Conservation (phyloP, 2,113 vertebrate genomes). For the Cavia aperea region DNA sequence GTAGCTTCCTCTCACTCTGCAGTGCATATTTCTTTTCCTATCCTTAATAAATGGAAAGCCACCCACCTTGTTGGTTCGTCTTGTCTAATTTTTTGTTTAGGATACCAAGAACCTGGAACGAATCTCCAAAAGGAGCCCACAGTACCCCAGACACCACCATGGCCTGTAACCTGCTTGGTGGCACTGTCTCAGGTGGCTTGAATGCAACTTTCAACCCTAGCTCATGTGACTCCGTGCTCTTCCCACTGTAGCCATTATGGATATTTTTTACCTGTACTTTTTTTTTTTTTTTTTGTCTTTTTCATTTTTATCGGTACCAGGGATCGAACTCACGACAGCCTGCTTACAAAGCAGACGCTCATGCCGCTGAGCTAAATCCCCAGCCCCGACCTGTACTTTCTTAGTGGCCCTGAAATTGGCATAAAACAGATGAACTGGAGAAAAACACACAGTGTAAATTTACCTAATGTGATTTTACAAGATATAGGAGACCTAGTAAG, state of each 20-base stretch:
- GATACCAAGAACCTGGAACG: not conserved
- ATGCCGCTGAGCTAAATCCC: no score
- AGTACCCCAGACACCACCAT: not conserved
- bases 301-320: no score
- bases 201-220: not conserved
- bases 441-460: not conserved
- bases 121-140: not conserved
- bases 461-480: not conserved
- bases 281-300: no score
- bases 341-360: no score
- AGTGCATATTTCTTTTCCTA: not conserved
- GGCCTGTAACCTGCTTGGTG: not conserved
- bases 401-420: not conserved
- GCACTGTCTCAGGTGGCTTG: not conserved
- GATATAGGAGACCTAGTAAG: not conserved
- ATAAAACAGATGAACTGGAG: not conserved
- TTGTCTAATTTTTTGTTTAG: not conserved
- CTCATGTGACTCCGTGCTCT: not conserved
- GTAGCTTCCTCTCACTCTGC: not conserved
- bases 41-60: not conserved
- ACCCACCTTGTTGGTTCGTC: not conserved
- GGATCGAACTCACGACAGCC: no score
- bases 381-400: not conserved
- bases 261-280: not conserved
- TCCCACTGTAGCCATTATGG: no score